phyloP scores from a whole-genome alignment of 2,113 vertebrate species.

The Ailuropoda melanoleuca region DNA sequence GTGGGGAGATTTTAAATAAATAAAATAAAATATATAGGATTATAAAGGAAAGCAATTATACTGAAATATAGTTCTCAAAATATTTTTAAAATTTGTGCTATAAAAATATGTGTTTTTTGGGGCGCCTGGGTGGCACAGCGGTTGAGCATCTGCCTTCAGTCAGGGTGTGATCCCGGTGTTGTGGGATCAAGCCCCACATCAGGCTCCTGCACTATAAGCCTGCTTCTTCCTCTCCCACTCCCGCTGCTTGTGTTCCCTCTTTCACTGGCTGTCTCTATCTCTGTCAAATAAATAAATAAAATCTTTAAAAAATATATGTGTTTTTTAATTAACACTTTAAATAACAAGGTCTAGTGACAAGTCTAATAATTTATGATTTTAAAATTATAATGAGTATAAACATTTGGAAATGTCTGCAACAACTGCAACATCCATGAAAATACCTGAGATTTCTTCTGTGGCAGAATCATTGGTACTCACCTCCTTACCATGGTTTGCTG shows the following conservation, averaged over 20 bases:
- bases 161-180: no score
- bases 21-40: not conserved
- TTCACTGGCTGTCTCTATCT: no score
- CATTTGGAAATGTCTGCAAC: not conserved
- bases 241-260: no score
- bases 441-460: not conserved
- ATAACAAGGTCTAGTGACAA: not conserved
- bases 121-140: no score
- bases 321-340: not conserved
- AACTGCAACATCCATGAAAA: not conserved
- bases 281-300: no score
- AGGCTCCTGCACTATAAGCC: no score
- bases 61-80: slow-evolving; percentile 5
- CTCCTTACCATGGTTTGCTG: not conserved
- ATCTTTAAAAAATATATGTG: no score
- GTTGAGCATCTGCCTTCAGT: no score
- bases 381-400: not conserved
- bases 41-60: not conserved
- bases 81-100: not conserved
- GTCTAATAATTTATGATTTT: not conserved
- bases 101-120: not conserved
- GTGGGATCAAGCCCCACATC: no score
- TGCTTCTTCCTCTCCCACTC: no score
- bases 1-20: not conserved
- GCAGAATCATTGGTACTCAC: not conserved